Percentiles rank a stretch among this genome's conserved stretches.
phyloP scores from a whole-genome alignment of 2,888 invertebrate genomes.

The Polia nebulosa region DNA sequence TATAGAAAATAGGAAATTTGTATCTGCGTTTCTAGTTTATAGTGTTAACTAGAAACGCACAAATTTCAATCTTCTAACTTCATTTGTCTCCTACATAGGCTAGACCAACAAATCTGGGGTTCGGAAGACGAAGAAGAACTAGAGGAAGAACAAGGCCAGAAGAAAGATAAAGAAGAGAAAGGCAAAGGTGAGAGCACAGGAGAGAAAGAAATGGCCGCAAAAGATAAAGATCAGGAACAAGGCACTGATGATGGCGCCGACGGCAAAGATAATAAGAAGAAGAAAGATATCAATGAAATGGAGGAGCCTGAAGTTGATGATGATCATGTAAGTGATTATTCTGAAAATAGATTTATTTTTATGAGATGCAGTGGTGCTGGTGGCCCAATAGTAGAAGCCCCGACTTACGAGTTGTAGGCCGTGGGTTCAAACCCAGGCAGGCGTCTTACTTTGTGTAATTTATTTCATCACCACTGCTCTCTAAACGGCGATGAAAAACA shows the following conservation, averaged over 20 bases:
- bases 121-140: conserved; percentile 95
- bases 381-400: no score
- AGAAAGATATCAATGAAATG: conserved; percentile 95
- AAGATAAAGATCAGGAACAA: conserved; percentile 92
- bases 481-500: no score
- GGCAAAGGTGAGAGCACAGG: conserved; percentile 92
- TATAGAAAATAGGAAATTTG: no score
- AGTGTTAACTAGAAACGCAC: no score
- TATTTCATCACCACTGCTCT: no score
- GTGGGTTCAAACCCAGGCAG: no score
- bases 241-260: conserved; percentile 90
- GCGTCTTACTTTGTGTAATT: no score
- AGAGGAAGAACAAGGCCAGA: conserved; percentile 87
- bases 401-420: no score
- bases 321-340: conserved; percentile 91
- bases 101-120: conserved; percentile 96
- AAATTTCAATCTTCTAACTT: neutral
- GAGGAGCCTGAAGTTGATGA: conserved; percentile 95
- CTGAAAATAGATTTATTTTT: no score
- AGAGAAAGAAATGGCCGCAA: conserved; percentile 94
- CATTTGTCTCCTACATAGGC: conserved; percentile 58
- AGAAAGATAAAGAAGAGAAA: conserved; percentile 92
- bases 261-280: conserved; percentile 89
- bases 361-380: no score
- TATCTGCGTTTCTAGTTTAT: no score